Evolutionary conservation across 1,140 invertebrate species (phyloP).

Genomic region (Eumeta japonica): DNA sequence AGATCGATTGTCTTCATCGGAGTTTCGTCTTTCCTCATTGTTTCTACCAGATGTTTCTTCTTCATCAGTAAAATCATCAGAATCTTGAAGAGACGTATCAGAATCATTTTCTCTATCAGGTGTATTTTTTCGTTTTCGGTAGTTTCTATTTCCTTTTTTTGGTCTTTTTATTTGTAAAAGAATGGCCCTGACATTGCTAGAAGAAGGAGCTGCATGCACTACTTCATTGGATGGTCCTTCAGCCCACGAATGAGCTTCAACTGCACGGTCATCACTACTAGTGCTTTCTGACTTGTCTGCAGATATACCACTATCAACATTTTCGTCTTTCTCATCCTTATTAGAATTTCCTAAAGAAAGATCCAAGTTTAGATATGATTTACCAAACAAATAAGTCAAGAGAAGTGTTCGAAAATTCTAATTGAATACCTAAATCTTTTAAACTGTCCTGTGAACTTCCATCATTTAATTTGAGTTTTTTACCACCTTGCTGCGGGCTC

Average conservation of each 20-base stretch:
- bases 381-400: too few relatives aligned
- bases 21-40: too few relatives aligned
- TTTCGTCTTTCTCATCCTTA: conserved; percentile 42
- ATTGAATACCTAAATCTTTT: conserved; percentile 31
- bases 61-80: conserved; percentile 38
- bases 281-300: conserved; percentile 53
- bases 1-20: too few relatives aligned
- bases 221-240: conserved; percentile 32
- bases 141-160: conserved; percentile 27
- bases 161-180: conserved; percentile 31
- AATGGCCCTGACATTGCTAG: conserved; percentile 35
- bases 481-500: conserved; percentile 37
- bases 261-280: conserved; percentile 35
- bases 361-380: too few relatives aligned
- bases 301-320: conserved; percentile 49
- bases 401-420: neutral
- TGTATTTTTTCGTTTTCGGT: conserved; percentile 43
- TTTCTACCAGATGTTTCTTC: too few relatives aligned
- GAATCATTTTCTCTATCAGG: conserved; percentile 37
- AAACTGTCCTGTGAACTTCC: conserved; percentile 46
- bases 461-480: conserved; percentile 49
- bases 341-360: conserved; percentile 20
- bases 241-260: conserved; percentile 11
- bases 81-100: conserved; percentile 37
- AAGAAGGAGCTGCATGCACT: conserved; percentile 32